Evolutionary conservation across 2,888 invertebrate species (phyloP), one percentile per base, ranked within the genome.

Genomic region (Selenia dentaria): DNA sequence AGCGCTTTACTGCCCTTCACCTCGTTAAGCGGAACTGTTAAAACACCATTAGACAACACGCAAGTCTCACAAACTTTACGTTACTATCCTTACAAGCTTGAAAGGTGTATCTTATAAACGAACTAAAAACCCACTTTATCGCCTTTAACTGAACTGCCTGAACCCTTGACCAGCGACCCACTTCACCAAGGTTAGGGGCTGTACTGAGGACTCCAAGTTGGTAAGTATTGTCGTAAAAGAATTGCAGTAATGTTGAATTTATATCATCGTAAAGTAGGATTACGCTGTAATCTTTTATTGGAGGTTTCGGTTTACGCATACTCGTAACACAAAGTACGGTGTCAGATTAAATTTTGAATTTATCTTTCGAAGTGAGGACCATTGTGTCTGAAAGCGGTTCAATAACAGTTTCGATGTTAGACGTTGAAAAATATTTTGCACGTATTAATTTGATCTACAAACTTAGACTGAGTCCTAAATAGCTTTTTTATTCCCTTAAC

Each of bases 231-330:
- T 67, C 75, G 70, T 79, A 80, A 82, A 83, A 67, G 64, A 70
- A 70, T 74, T 81, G 74, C 77, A 68, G 62, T 60, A 57, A 67
- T 67, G 67, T 70, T 67, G 67, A 69, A 72, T 80, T 81, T 81
- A 81, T 74, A 68, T 70, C 51, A 68, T 66, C 62, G 62, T 82
- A 79, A 82, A 79, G 67, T 47, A 65, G 70, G 77, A 81, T 81
- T 78, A 79, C 70, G 70, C 70, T 57, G 71, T 77, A 67, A 75
- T 73, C 47, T 75, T 82, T 78, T 79, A 80, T 67, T 69, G 66
- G 64, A 61, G 71, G 70, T 72, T 67, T 70, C 74, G 64, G 70
- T 78, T 76, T 73, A 74, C 73, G 67, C 65, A 67, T 58, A 63
- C 65, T 62, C 63, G 60, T 64, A 62, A 62, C 63, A 57, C 56